A percentile compares a stretch with the other conserved stretches of the same genome.
These are phyloP conservation scores for Camptogramma bilineatum DNA, from an alignment of 2,888 invertebrate genomes.

Conservation along the genomic window DNA sequence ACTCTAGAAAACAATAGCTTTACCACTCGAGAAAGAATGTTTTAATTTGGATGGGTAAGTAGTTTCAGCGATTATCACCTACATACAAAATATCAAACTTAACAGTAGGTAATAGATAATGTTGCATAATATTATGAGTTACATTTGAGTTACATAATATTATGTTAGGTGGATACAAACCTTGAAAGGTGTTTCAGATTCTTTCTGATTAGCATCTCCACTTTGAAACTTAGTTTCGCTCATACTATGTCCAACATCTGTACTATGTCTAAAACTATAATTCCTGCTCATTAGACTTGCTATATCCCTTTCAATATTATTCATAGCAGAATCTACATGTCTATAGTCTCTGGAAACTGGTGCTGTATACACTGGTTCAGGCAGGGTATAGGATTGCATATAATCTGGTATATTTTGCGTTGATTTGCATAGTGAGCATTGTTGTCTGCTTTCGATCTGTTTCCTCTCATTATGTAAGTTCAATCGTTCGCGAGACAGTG, in stretches of 20 bases:
- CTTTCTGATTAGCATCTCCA: conserved; percentile 47
- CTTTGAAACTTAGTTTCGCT: conserved; percentile 44
- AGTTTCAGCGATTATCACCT: too few species aligned
- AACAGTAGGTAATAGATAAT: too few species aligned
- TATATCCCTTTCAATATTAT: conserved; percentile 74
- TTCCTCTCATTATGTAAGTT: conserved; percentile 83
- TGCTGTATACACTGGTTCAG: conserved; percentile 59
- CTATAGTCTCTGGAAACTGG: conserved; percentile 68
- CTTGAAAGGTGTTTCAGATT: conserved; percentile 56
- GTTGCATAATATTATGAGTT: too few species aligned
- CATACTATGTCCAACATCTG: conserved; percentile 46
- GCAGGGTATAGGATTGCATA: conserved; percentile 51
- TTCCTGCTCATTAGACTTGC: conserved; percentile 68
- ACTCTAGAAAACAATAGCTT: too few species aligned
- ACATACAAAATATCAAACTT: too few species aligned
- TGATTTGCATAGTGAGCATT: conserved; percentile 75
- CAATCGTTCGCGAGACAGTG: conserved; percentile 85
- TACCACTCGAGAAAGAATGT: neutral
- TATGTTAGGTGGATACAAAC: conserved; percentile 42
- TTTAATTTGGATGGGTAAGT: too few species aligned
- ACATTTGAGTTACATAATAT: too few species aligned
- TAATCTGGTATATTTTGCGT: conserved; percentile 62
- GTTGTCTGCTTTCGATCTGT: conserved; percentile 72
- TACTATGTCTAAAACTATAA: conserved; percentile 58
- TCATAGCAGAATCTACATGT: conserved; percentile 60